Evolutionary conservation across 2,113 vertebrate species (phyloP).

Genomic region (Eulemur rufifrons): DNA sequence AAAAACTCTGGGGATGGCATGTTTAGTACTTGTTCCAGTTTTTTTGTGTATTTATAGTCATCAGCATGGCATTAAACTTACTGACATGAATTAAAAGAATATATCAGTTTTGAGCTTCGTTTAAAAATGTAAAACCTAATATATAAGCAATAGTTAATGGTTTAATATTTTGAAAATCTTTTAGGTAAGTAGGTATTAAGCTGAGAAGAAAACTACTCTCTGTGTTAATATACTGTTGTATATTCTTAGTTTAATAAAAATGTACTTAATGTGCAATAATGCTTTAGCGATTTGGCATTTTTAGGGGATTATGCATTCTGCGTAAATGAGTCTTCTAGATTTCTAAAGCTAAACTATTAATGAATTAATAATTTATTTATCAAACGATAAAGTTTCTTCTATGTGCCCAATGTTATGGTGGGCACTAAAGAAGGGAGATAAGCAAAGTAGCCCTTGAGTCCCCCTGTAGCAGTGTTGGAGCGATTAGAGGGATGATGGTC

Average conservation of each 20-base stretch:
- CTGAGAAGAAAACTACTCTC: slow-evolving; percentile 2
- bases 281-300: background rate
- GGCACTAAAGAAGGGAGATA: background rate
- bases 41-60: slow-evolving; percentile 32
- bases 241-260: slow-evolving; percentile 21
- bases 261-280: background rate
- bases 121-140: background rate
- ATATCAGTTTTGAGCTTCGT: slow-evolving; percentile 1
- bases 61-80: background rate
- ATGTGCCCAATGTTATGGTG: background rate
- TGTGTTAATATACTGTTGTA: background rate
- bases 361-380: background rate
- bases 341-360: background rate
- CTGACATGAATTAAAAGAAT: background rate
- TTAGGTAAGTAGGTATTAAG: slow-evolving; percentile 12
- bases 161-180: slow-evolving; percentile 39
- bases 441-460: background rate
- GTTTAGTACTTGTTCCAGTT: slow-evolving; percentile 63
- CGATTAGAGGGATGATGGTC: background rate
- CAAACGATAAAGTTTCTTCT: background rate
- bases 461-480: background rate
- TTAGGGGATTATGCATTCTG: background rate
- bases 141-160: background rate
- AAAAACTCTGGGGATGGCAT: slow-evolving; percentile 70
- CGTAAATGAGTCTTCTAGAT: background rate